phyloP scores from a whole-genome alignment of 2,888 invertebrate species.

The Heliothis peltigera region DNA sequence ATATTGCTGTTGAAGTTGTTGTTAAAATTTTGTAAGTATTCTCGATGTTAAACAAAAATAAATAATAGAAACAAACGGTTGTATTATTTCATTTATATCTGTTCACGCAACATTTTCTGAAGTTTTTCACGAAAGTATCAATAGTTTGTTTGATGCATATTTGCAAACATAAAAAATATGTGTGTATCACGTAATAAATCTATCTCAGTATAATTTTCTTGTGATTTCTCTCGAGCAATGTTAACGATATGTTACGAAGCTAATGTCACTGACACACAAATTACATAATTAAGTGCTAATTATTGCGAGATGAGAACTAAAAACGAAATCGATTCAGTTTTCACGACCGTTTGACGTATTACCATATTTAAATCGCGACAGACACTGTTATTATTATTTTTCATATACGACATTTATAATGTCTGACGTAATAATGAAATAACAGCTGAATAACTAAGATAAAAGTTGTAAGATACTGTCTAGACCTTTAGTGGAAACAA shows the following conservation, averaged over 20 bases:
- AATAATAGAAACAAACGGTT: slow-evolving; percentile 29
- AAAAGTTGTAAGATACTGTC: no score
- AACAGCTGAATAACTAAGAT: background rate
- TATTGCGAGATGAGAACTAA: slow-evolving; percentile 29
- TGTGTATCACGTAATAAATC: slow-evolving; percentile 67
- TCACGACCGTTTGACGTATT: slow-evolving; percentile 8
- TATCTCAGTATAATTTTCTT: slow-evolving; percentile 60
- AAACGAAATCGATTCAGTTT: slow-evolving; percentile 36
- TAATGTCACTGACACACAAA: slow-evolving; percentile 59
- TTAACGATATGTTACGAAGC: slow-evolving; percentile 66
- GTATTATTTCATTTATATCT: slow-evolving; percentile 37
- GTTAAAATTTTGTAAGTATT: slow-evolving; percentile 58
- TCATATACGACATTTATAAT: no score
- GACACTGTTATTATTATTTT: background rate
- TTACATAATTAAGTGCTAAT: slow-evolving; percentile 56
- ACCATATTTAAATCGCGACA: slow-evolving; percentile 6
- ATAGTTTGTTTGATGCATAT: slow-evolving; percentile 22
- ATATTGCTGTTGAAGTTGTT: slow-evolving; percentile 62
- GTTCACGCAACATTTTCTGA: slow-evolving; percentile 6
- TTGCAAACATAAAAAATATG: slow-evolving; percentile 58
- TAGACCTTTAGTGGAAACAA: no score
- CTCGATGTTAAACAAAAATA: slow-evolving; percentile 60
- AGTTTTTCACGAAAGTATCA: slow-evolving; percentile 11
- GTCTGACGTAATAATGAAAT: slow-evolving; percentile 5
- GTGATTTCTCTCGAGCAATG: slow-evolving; percentile 74